phyloP scores from a whole-genome alignment of 2,888 invertebrate genomes.

The Hemaris fuciformis region DNA sequence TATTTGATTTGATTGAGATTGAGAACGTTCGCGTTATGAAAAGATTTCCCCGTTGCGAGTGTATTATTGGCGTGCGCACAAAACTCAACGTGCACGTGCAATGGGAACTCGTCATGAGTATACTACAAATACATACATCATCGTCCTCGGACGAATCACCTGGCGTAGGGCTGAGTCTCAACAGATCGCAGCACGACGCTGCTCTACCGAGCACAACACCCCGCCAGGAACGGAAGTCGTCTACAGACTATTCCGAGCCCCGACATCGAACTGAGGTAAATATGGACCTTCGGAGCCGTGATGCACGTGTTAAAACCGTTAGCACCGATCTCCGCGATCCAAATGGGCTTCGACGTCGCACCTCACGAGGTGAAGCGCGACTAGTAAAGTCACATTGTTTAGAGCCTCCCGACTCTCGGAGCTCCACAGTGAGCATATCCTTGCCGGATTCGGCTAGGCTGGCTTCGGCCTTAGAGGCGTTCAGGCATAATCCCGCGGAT shows the following conservation, averaged over 20 bases:
- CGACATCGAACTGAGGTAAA: slow-evolving; percentile 67
- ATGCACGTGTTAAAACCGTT: slow-evolving; percentile 44
- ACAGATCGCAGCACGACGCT: no score
- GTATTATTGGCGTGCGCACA: no score
- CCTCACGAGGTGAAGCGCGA: slow-evolving; percentile 50
- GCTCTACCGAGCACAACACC: no score
- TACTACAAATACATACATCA: no score
- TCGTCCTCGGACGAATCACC: slow-evolving; percentile 50
- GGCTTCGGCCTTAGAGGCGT: slow-evolving; percentile 63
- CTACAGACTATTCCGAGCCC: slow-evolving; percentile 83
- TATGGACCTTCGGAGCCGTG: slow-evolving; percentile 40
- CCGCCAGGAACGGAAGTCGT: slow-evolving; percentile 83
- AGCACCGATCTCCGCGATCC: slow-evolving; percentile 15
- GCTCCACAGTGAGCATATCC: slow-evolving; percentile 20
- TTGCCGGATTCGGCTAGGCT: slow-evolving; percentile 75
- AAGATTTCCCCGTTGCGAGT: no score
- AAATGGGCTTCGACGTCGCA: slow-evolving; percentile 33
- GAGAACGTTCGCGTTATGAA: no score
- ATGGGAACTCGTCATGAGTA: not conserved
- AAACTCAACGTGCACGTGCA: no score
- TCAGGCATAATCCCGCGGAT: slow-evolving; percentile 77
- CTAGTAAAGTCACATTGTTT: slow-evolving; percentile 65
- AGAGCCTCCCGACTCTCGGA: slow-evolving; percentile 69
- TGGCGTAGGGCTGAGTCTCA: slow-evolving; percentile 40
- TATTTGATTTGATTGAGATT: no score